Base-by-base conservation (phyloP, 2,888 invertebrate species). In the Plagiodera versicolora region DNA sequence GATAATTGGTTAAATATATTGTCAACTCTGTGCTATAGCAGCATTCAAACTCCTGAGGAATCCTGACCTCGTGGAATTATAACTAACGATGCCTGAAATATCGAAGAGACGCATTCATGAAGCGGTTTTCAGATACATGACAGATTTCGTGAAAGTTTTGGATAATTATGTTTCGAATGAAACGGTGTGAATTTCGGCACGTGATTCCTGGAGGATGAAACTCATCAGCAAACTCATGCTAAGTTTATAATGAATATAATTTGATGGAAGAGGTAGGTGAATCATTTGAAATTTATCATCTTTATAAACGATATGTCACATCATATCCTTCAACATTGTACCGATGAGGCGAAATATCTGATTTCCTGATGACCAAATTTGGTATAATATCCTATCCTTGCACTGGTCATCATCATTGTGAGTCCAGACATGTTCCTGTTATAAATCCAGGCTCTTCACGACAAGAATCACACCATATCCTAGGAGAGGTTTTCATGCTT, bases 1-100 rank as follows among this genome's bases (percentile, higher is more conserved):
- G 74, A 74, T 78, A 78, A 78, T 78, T 78, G 77, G 77, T 78
- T 75, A 76, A 77, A 78, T 78, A 78, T 77, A 78, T 78, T 72
- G 76, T 74, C 74, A 71, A 72, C 67, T 69, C 72, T 72, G 75
- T 74, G 72, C 72, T 61, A 67, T 57, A 51, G 61, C 64, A 60
- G 65, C 57, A 64, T 63, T 64, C 62, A 63, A 63, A 60, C 62
- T 60, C 58, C 49, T 56, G 6, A 24, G 57, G 59, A 52, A 57
- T 63, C 60, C 60, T 65, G 65, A 65, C 64, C 67, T 67, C 65
- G 64, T 55, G 60, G 59, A 65, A 65, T 65, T 62, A 60, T 65
- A 62, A 61, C 61, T 60, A 61, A 59, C 67, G 63, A 62, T 60
- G 57, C 49, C 59, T 49, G 61, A 61, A 57, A 67, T 63, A 67